Evolutionary conservation across 2,888 invertebrate species (phyloP).

Genomic region (Agrochola litura): DNA sequence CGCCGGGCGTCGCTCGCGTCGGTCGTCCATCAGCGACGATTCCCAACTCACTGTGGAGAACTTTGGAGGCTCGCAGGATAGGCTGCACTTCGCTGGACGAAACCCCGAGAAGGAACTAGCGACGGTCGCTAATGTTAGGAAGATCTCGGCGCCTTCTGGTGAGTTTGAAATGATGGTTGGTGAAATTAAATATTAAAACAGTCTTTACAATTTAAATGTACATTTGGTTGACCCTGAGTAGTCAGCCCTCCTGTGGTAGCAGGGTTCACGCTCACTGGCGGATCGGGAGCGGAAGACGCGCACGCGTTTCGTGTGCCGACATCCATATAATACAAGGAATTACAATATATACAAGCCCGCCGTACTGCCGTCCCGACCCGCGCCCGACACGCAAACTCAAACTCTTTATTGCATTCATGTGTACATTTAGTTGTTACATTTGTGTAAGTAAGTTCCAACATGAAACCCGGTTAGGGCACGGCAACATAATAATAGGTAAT

Average conservation of each 20-base stretch:
- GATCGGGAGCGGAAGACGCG: no score
- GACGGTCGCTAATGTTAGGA: constrained; percentile 84
- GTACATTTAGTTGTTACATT: no score
- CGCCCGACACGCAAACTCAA: no score
- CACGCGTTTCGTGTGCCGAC: no score
- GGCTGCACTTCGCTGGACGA: constrained; percentile 95
- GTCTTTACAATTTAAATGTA: neutral
- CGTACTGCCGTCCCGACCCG: no score
- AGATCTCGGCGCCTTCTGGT: constrained; percentile 90
- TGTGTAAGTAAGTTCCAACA: no score
- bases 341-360: no score
- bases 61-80: constrained; percentile 97
- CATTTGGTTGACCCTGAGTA: neutral
- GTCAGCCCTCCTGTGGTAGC: neutral
- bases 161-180: constrained; percentile 37
- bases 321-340: no score
- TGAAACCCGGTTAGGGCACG: no score
- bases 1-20: constrained; percentile 95
- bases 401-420: no score
- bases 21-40: constrained; percentile 95
- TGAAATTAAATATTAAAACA: neutral
- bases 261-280: neutral
- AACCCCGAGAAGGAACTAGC: constrained; percentile 95
- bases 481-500: no score
- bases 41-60: constrained; percentile 97